phyloP scores from a whole-genome alignment of 2,888 invertebrate species.

The Sminthurinus aureus region DNA sequence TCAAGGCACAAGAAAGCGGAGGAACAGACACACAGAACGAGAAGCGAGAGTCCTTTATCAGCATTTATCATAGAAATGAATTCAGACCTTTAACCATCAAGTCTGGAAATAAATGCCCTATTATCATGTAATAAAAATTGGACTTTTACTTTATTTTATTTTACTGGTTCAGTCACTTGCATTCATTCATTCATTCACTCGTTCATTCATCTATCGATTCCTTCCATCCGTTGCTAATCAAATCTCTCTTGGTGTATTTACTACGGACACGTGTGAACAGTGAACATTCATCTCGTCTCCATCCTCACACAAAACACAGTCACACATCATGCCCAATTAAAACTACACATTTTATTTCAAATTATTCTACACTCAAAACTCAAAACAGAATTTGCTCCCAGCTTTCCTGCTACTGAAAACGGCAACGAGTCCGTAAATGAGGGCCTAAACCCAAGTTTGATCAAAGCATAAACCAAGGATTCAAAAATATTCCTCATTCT shows the following conservation, averaged over 20 bases:
- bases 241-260: background rate
- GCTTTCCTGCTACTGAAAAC: too few species aligned
- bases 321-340: too few species aligned
- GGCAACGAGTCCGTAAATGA: too few species aligned
- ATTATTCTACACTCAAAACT: too few species aligned
- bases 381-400: too few species aligned
- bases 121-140: constrained; percentile 19
- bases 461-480: too few species aligned
- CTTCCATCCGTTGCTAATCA: constrained; percentile 10
- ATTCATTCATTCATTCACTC: background rate
- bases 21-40: background rate
- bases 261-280: constrained; percentile 7
- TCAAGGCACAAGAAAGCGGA: background rate
- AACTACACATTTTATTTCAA: too few species aligned
- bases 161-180: background rate
- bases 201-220: constrained; percentile 4
- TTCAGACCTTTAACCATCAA: constrained; percentile 7
- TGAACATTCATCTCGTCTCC: background rate
- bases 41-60: background rate
- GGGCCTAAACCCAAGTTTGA: too few species aligned
- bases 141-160: background rate
- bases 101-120: constrained; percentile 2
- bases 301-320: background rate
- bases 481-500: too few species aligned
- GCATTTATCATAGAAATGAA: background rate